Evolutionary conservation across 2,797 vertebrate species (phyloP).

Genomic region (Tenualosa thibaudeaui): DNA sequence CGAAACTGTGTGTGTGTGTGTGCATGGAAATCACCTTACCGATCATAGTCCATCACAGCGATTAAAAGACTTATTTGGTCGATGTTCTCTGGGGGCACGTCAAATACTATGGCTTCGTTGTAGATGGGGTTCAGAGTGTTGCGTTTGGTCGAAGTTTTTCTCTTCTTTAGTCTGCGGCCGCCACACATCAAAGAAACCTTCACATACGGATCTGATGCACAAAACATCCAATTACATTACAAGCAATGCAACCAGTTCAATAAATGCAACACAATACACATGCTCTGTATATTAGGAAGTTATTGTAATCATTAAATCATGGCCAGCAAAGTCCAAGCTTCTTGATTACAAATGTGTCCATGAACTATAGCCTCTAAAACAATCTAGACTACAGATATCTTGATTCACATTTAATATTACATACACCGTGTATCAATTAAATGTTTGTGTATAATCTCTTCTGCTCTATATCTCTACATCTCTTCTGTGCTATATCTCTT

Average conservation of each 20-base stretch:
- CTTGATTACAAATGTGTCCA: background rate
- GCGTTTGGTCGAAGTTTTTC: constrained; percentile 97
- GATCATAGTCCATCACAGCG: constrained; percentile 98
- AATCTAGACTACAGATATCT: too few species aligned
- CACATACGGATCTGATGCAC: constrained; percentile 66
- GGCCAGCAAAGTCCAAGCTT: background rate
- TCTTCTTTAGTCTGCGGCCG: constrained; percentile 93
- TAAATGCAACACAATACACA: background rate
- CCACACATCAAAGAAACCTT: constrained; percentile 94
- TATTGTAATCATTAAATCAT: background rate
- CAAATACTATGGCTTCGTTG: constrained; percentile 99
- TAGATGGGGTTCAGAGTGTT: constrained; percentile 97
- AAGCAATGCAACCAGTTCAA: background rate
- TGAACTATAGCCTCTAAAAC: background rate
- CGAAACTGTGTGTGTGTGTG: background rate
- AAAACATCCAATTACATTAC: background rate
- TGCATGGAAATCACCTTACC: constrained; percentile 74
- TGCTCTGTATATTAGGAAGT: background rate
- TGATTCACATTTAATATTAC: too few species aligned
- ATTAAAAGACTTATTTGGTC: constrained; percentile 96
- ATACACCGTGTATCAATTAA: too few species aligned
- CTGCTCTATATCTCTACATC: background rate
- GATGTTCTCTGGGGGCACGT: constrained; percentile 96
- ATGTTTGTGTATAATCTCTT: background rate
- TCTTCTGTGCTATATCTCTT: background rate